Evolutionary conservation across 2,888 invertebrate species (phyloP), one percentile per base, ranked within the genome.

Genomic region (Cantharis rustica): DNA sequence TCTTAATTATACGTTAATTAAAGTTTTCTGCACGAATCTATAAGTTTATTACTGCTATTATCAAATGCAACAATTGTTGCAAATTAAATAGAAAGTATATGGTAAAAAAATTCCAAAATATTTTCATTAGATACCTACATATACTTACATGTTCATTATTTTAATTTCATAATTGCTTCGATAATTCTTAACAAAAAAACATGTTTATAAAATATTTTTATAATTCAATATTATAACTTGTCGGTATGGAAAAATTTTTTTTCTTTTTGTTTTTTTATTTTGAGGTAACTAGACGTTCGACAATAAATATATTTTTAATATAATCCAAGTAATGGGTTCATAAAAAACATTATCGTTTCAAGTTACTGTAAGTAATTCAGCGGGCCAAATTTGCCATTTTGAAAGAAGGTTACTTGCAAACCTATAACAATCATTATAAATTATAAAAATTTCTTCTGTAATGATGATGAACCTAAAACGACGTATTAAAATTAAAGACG

Each of bases 1-100:
- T 74, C 70, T 74, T 74, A 74, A 74, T 74, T 74, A 74, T 74
- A 20, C 64, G 63, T 74, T 69, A 69, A 74, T 74, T 74, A 74
- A 69, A 64, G 70, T 74, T 74, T 73, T 64, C 63, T 74, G 47
- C 70, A 27, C 27, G 20, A 16, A 70, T 69, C 70, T 74, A 69
- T 69, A 64, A 69, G 70, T 74, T 63, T 74, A 69, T 74, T 74
- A 70, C 47, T 47, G 47, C 47, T 47, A 47, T 47, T 47, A 47
- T 47, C n/a, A 47, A 47, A 47, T 47, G 47, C 47, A 47, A 47
- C 47, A 47, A 47, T 47, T 47, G 47, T 47, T 47, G 47, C 47
- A 47, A 47, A 47, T 47, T 47, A 47, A 47, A 47, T 47, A 47
- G 47, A 47, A 47, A 47, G 47, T 47, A 3, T 7, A 47, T 47